phyloP scores from a whole-genome alignment of 2,113 vertebrate genomes.

The Gallinago paraguaiae region DNA sequence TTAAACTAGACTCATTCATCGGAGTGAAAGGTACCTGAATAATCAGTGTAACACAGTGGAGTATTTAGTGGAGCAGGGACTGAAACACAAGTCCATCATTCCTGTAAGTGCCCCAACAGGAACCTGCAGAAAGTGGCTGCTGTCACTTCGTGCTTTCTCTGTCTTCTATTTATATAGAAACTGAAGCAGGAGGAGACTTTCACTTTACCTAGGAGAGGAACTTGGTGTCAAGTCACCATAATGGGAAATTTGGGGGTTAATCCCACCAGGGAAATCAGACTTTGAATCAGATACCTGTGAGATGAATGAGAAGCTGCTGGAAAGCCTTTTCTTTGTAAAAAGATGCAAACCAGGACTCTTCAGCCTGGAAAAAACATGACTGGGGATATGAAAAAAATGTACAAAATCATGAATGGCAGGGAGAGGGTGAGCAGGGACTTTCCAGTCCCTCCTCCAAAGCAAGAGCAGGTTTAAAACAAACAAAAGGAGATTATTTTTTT shows the following conservation, averaged over 20 bases:
- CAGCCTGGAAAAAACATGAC: neutral
- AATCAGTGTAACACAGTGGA: neutral
- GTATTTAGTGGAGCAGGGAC: neutral
- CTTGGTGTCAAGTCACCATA: neutral
- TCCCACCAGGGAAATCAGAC: neutral
- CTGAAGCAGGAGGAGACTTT: neutral
- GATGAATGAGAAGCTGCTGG: neutral
- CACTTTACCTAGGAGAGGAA: neutral
- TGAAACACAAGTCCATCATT: neutral
- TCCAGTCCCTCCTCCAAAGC: neutral
- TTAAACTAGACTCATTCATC: neutral
- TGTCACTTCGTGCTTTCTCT: neutral
- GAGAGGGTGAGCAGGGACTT: neutral
- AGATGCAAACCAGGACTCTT: neutral
- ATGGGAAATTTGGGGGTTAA: neutral
- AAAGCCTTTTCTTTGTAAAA: neutral
- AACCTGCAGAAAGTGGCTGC: neutral
- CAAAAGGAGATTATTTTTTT: neutral
- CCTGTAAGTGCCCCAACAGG: neutral
- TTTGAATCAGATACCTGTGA: neutral
- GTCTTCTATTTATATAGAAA: neutral
- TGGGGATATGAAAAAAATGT: neutral
- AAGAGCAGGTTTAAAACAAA: neutral
- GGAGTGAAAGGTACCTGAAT: neutral
- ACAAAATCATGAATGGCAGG: neutral